Base-by-base conservation (phyloP, 2,888 invertebrate species). In the Phoenoteleia sp. region DNA sequence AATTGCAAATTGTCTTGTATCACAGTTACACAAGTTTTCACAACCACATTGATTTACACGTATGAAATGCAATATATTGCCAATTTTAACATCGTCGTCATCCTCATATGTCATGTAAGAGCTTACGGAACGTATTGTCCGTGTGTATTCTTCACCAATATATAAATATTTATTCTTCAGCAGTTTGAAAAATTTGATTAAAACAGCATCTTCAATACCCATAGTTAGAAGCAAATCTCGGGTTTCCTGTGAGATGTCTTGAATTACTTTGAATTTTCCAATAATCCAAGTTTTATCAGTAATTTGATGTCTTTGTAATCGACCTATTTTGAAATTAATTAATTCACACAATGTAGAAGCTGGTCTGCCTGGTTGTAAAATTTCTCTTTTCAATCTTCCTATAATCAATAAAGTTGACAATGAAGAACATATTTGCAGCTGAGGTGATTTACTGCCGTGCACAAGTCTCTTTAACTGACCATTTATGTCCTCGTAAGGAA, bases 351-450 rank as follows among this genome's bases (percentile, higher is more conserved):
- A 4, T 33, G 33, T 33, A 11, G 5, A 33, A 33, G 33, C 33
- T 9, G 33, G 33, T 4, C 7, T 33, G 5, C 11, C 11, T 9
- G 33, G 33, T 33, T 33, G 7, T 33, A 33, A 33, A 4, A 33
- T 4, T 9, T 9, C 11, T 33, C 33, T 33, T 33, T 33, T 33
- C 11, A 33, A 9, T 33, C 7, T 33, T 33, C 9, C 33, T 33
- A 33, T 9, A 9, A 9, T 33, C 33, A 33, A 9, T 4, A 33
- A 4, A 9, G 33, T 33, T 33, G 33, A 33, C 33, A 33, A 9
- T 9, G 33, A 33, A 33, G 33, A 33, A 33, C 5, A 33, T 27
- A 84, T 76, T 52, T 84, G 56, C 17, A 80, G 33, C 25, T n/a
- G n/a, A n/a, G n/a, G n/a, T n/a, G n/a, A n/a, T n/a, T n/a, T n/a